Evolutionary conservation across 2,113 vertebrate species (phyloP), one percentile per base, ranked within the genome.

Genomic region (Hiodon alosoides): DNA sequence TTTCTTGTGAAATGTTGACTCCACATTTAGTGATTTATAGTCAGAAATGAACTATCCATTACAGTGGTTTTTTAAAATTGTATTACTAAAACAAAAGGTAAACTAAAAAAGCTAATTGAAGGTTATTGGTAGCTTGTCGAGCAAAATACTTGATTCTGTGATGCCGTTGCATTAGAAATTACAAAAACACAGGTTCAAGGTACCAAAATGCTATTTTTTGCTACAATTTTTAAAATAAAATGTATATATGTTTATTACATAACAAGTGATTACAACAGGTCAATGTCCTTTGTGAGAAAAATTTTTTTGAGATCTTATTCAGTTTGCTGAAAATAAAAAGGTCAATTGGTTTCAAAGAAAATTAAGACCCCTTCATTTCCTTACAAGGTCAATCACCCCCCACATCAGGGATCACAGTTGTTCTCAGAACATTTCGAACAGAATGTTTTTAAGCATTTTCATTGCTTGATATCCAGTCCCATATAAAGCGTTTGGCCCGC

Each of bases 241-340:
- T 31, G 31, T 31, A 31, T 31, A 31, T 31, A 83, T 83, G 90
- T 89, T 83, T 82, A 85, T 79, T 81, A 70, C 76, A 85, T 62
- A 66, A 62, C 61, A 70, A 69, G 61, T 74, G 72, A 55, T 74
- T 66, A 74, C 72, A 66, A 66, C 61, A 66, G 52, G 55, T 46
- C 71, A 50, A 81, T 82, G 81, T 87, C 84, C 83, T 78, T 89
- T 82, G 76, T 85, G 77, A 70, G 84, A 72, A 80, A 85, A 85
- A 79, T 87, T 81, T 76, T 86, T 85, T 89, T 84, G 78, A 86
- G 89, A 86, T 90, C 88, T 88, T 84, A 86, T 87, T 81, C 66
- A 82, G 87, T 83, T 90, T 90, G 82, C 86, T 85, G 85, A 86
- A 82, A 91, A 87, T 88, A 88, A 90, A 91, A 86, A 81, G 83